phyloP scores from a whole-genome alignment of 1,140 invertebrate genomes.

The Gyrodactylus salaris region DNA sequence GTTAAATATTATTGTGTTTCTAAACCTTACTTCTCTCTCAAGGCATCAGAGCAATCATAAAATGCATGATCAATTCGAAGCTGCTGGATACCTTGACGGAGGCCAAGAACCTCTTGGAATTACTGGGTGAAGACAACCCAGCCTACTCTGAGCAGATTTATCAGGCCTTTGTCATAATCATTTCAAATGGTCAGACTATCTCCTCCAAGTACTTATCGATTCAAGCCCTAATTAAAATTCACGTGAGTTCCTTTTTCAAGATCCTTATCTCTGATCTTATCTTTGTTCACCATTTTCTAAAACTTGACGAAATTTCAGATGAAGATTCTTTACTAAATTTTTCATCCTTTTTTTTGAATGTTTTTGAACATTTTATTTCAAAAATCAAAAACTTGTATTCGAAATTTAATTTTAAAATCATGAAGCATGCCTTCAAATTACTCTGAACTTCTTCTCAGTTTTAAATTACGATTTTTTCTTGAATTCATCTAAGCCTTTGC shows the following conservation, averaged over 20 bases:
- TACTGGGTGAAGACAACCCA: neutral
- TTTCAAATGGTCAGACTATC: neutral
- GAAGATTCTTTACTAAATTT: no score
- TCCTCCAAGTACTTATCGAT: neutral
- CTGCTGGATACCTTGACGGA: neutral
- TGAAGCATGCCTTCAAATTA: no score
- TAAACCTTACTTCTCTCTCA: neutral
- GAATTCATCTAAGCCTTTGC: no score
- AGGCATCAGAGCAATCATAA: neutral
- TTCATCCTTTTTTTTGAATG: no score
- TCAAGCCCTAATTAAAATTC: neutral
- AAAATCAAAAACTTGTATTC: no score
- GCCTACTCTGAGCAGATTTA: neutral
- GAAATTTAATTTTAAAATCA: no score
- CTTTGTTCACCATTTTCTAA: no score
- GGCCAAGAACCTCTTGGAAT: neutral
- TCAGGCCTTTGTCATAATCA: neutral
- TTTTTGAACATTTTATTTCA: no score
- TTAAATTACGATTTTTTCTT: no score
- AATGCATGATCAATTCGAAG: neutral
- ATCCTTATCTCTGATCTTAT: no score
- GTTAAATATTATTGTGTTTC: neutral
- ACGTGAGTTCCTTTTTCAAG: neutral
- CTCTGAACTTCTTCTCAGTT: no score
- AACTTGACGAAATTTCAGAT: no score